Percentiles rank a stretch among this genome's conserved stretches.
These are phyloP conservation scores for Ceratosolen solmsi DNA, from an alignment of 1,140 invertebrate species.

Conservation along the genomic window DNA sequence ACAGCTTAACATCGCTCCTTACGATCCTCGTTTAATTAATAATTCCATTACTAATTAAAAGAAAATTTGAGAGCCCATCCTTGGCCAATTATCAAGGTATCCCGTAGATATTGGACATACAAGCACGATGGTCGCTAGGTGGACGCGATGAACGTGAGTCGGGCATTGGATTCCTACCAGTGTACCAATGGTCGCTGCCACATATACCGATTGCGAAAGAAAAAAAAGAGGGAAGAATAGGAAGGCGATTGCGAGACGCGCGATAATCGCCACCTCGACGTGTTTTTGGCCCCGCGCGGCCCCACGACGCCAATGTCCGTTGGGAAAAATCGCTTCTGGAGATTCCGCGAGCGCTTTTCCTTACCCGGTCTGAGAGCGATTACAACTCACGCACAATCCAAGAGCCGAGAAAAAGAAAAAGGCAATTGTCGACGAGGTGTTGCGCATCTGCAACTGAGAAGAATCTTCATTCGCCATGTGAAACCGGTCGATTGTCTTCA, in stretches of 20 bases:
- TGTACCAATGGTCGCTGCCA: no score
- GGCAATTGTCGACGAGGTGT: conserved; percentile 24
- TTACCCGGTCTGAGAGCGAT: conserved; percentile 7
- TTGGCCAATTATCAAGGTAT: no score
- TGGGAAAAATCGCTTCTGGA: conserved; percentile 27
- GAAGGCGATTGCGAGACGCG: conserved; percentile 3
- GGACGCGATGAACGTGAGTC: no score
- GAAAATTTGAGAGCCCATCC: no score
- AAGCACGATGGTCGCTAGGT: no score
- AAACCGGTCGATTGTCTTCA: neutral
- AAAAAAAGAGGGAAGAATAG: neutral
- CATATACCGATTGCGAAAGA: conserved; percentile 24
- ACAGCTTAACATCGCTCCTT: no score
- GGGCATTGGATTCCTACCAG: no score
- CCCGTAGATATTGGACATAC: no score
- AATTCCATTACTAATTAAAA: no score
- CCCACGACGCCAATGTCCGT: neutral
- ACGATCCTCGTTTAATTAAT: no score
- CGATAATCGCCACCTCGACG: conserved; percentile 41
- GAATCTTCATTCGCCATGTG: neutral
- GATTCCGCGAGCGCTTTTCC: conserved; percentile 17
- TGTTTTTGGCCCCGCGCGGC: conserved; percentile 36
- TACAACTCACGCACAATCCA: neutral
- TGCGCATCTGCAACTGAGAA: neutral
- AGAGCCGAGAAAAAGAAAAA: no score